phyloP scores from a whole-genome alignment of 2,113 vertebrate species.

The Terrapene triunguis region DNA sequence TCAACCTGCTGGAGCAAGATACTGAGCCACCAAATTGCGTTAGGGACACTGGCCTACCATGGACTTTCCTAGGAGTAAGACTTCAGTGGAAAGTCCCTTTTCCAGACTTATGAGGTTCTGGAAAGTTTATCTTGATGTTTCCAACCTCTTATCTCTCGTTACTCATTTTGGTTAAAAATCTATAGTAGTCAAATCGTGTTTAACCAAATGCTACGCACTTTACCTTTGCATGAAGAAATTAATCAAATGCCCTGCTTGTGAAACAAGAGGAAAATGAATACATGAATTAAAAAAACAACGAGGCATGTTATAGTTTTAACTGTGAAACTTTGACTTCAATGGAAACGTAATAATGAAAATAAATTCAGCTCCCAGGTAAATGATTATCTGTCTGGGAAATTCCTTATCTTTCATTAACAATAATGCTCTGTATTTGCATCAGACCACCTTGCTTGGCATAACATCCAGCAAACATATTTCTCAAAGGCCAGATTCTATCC shows the following conservation, averaged over 20 bases:
- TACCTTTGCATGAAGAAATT: conserved; percentile 41
- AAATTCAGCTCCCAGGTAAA: conserved; percentile 63
- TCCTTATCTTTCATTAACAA: background rate
- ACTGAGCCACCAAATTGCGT: background rate
- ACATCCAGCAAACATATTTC: conserved; percentile 31
- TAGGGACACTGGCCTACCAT: background rate
- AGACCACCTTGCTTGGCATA: conserved; percentile 54
- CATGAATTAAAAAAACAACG: background rate
- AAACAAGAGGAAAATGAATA: background rate
- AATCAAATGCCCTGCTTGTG: conserved; percentile 33
- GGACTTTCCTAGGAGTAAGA: background rate
- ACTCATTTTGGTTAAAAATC: conserved; percentile 6
- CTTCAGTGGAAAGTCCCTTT: background rate
- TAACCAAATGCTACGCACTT: conserved; percentile 14
- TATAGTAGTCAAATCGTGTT: background rate
- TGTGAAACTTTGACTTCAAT: conserved; percentile 58
- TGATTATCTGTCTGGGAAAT: conserved; percentile 61
- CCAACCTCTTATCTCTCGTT: conserved; percentile 31
- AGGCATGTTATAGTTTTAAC: conserved; percentile 32
- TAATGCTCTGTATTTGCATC: conserved; percentile 49
- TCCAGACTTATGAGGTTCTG: background rate
- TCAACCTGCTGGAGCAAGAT: background rate
- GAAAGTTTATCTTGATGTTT: conserved; percentile 10
- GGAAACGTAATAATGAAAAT: conserved; percentile 35
- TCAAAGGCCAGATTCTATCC: conserved; percentile 35